Base-by-base conservation (phyloP, 2,888 invertebrate species). In the Criorhina ranunculi region DNA sequence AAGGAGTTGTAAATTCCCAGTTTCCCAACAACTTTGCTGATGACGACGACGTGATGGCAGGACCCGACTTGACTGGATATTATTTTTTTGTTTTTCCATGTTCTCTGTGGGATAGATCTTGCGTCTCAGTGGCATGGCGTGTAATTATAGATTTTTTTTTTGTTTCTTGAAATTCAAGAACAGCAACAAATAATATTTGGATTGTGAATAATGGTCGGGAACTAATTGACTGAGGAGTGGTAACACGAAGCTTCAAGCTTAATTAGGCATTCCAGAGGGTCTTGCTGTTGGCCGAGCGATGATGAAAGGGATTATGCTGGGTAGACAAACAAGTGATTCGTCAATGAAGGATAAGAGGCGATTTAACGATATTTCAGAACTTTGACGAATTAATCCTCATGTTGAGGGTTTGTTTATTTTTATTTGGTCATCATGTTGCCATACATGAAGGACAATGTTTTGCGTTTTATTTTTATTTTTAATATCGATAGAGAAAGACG, bases 271-370 rank as follows among this genome's bases (percentile, higher is more conserved):
- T 57, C 46, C n/a, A 35, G 15, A 29, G 44, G 57, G 7, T 24
- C 31, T 57, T 31, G 33, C 17, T 31, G 44, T 17, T 42, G 19
- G 17, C 6, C 19, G 1, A 12, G 7, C 35, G 19, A 37, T 51
- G 53, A 57, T 19, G 51, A 42, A 33, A 11, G 6, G 64, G 64
- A 75, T 64, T 46, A 66, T 46, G 37, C 24, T 46, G 35, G 64
- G 55, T 75, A n/a, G 12, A 37, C 46, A 75, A 75, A 75, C 55
- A 75, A 66, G 64, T 64, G 55, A 75, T 75, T 75, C 44, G 46
- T 75, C 75, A 55, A 75, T 55, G 44, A 35, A 37, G 64, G 42
- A 42, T 55, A 55, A 37, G 24, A 29, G 7, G 46, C 12, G 35
- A 42, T 44, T 53, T 51, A 9, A 5, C 62, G 15, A 42, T 73